Percentiles rank a stretch among this genome's conserved stretches.
phyloP scores from a whole-genome alignment of 2,888 invertebrate species.

The Malachius bipustulatus region DNA sequence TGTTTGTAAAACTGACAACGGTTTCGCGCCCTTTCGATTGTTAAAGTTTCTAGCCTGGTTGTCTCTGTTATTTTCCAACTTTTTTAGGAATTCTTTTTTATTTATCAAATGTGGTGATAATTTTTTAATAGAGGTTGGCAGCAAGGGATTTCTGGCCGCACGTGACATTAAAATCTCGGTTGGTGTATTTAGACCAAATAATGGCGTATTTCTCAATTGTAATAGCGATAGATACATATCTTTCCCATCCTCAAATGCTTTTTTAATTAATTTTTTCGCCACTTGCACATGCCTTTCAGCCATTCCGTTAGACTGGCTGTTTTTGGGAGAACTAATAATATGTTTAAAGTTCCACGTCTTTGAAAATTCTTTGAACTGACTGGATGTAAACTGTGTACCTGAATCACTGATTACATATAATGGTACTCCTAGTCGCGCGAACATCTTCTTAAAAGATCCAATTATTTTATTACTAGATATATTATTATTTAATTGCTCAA shows the following conservation, averaged over 20 bases:
- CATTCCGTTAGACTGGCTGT: neutral
- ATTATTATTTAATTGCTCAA: neutral
- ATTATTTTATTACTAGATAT: neutral
- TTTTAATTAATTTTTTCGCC: too few species aligned
- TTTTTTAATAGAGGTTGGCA: neutral
- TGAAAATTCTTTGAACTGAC: conserved; percentile 4
- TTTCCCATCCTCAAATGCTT: too few species aligned
- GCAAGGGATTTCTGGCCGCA: conserved; percentile 2
- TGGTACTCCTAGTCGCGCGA: conserved; percentile 8
- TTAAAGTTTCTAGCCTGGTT: too few species aligned
- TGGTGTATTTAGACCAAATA: too few species aligned
- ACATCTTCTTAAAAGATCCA: conserved; percentile 4
- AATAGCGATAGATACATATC: too few species aligned
- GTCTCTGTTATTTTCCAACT: too few species aligned
- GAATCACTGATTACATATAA: conserved; percentile 5
- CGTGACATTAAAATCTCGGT: conserved; percentile 6
- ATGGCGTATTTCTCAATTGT: too few species aligned
- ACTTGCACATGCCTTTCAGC: too few species aligned
- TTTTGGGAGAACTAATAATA: neutral
- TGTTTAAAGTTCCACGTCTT: neutral
- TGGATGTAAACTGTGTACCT: conserved; percentile 6
- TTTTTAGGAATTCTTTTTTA: too few species aligned
- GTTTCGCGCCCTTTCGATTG: too few species aligned
- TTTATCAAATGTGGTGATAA: too few species aligned
- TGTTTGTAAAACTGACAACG: too few species aligned